These are phyloP conservation scores for Asbolus verrucosus DNA, from an alignment of 1,140 invertebrate genomes.

Conservation along the genomic window DNA sequence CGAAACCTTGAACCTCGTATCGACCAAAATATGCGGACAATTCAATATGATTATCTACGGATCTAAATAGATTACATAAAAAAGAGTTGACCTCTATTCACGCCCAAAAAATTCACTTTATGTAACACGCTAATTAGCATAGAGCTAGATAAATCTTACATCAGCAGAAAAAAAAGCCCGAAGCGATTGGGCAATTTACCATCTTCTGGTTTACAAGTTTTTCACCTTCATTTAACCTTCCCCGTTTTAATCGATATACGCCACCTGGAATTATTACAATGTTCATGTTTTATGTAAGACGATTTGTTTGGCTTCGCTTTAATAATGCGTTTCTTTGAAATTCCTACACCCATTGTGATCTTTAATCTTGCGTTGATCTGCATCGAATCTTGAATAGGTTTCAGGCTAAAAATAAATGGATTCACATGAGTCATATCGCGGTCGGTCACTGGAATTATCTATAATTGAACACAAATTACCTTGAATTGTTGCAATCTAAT, in stretches of 20 bases:
- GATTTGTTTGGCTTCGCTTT: conserved; percentile 2
- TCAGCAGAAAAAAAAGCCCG: no score
- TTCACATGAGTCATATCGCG: conserved; percentile 24
- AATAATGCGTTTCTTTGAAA: conserved; percentile 14
- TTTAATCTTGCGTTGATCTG: conserved; percentile 24
- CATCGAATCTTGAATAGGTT: conserved; percentile 26
- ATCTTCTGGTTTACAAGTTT: not conserved
- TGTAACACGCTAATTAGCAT: conserved; percentile 12
- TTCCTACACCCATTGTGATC: conserved; percentile 4
- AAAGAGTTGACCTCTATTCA: conserved; percentile 39
- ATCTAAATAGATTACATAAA: conserved; percentile 15
- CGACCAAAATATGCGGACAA: conserved; percentile 23
- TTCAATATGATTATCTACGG: conserved; percentile 13
- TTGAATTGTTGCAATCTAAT: conserved; percentile 35
- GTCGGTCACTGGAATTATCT: conserved; percentile 24
- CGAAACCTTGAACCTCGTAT: conserved; percentile 20
- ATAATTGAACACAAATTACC: conserved; percentile 29
- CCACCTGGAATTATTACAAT: conserved; percentile 22
- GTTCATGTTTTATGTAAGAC: conserved; percentile 8
- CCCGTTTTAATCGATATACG: conserved; percentile 4
- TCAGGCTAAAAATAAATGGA: conserved; percentile 25
- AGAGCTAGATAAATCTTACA: not conserved
- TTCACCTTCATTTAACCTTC: conserved; percentile 20
- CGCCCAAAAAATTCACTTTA: conserved; percentile 37
- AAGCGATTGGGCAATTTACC: no score